Evolutionary conservation across 2,113 vertebrate genomes (phyloP), one percentile per base, ranked within the genome.

Genomic region (Kryptolebias marmoratus): DNA sequence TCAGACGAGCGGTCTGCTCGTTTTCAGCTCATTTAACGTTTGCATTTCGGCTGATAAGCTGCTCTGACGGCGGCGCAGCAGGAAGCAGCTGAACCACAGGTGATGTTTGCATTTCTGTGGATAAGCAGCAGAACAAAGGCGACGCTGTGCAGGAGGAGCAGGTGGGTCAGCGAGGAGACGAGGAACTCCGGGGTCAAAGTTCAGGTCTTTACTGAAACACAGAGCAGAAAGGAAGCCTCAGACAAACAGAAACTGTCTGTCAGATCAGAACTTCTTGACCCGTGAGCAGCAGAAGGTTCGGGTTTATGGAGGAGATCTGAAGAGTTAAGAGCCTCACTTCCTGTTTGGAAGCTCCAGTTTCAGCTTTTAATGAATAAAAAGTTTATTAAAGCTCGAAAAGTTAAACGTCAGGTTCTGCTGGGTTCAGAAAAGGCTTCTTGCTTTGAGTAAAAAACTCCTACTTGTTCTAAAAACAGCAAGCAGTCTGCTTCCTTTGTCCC

Each of bases 11-110:
- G 22, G 22, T 22, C 22, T 22, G 22, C 22, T 22, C 22, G 22
- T 22, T 22, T 22, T 22, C 22, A 22, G 22, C 22, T 22, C 22
- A 22, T 22, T 22, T 22, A 22, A 22, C 27, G 49, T 84, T 77
- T 84, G 75, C 76, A 84, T 78, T 4, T 1, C 1, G 13, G 5
- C 69, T 56, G 69, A 74, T 73, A 16, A 36, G 47, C 62, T 15
- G 48, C 16, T 36, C 30, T 31, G 11, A 36, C 64, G 16, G 45
- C 31, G 22, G 48, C 27, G 22, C 4, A 15, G 55, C 36, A 63
- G 52, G 64, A 79, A 54, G 50, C 52, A 50, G 14, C 44, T 49
- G 1, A 6, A 39, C 61, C 58, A 59, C n/a, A 10, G 44, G 30
- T 11, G 14, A 31, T 1, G 18, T 52, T 61, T 64, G 52, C 52